phyloP scores from a whole-genome alignment of 2,113 vertebrate species.

The Cephalopterus ornatus region DNA sequence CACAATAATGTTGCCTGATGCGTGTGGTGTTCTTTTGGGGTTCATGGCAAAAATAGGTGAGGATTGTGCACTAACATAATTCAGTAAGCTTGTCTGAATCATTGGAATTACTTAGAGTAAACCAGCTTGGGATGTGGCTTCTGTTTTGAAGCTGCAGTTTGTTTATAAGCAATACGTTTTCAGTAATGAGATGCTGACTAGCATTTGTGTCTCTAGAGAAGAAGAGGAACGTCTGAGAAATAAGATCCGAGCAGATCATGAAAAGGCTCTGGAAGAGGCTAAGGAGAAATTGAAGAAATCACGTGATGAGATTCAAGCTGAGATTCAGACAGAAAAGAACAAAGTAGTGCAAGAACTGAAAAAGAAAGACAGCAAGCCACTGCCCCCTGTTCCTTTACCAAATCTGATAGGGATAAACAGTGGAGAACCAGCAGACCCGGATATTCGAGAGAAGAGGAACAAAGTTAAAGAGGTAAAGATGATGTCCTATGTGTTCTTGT shows the following conservation, averaged over 20 bases:
- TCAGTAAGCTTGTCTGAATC: background rate
- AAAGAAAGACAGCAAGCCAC: slow-evolving; percentile 81
- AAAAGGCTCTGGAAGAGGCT: slow-evolving; percentile 95
- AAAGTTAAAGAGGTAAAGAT: slow-evolving; percentile 94
- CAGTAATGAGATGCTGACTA: slow-evolving; percentile 3
- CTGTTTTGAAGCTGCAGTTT: background rate
- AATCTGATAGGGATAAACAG: slow-evolving; percentile 89
- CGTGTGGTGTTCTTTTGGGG: background rate
- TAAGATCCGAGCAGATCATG: slow-evolving; percentile 97
- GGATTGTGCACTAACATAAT: background rate
- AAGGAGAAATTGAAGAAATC: slow-evolving; percentile 97
- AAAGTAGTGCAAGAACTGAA: slow-evolving; percentile 90
- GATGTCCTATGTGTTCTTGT: background rate
- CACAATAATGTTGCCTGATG: background rate
- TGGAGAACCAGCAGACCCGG: slow-evolving; percentile 86
- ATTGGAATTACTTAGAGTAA: background rate
- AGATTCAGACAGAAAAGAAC: slow-evolving; percentile 97
- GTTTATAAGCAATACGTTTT: background rate
- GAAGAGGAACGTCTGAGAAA: slow-evolving; percentile 95
- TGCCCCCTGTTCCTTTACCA: slow-evolving; percentile 90
- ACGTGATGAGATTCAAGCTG: slow-evolving; percentile 89
- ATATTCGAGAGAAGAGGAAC: slow-evolving; percentile 89
- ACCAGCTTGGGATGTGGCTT: background rate
- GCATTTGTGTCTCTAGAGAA: slow-evolving; percentile 79
- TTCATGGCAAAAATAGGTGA: background rate